Base-by-base conservation (phyloP, 2,888 invertebrate species). In the Agonopterix heracliana region DNA sequence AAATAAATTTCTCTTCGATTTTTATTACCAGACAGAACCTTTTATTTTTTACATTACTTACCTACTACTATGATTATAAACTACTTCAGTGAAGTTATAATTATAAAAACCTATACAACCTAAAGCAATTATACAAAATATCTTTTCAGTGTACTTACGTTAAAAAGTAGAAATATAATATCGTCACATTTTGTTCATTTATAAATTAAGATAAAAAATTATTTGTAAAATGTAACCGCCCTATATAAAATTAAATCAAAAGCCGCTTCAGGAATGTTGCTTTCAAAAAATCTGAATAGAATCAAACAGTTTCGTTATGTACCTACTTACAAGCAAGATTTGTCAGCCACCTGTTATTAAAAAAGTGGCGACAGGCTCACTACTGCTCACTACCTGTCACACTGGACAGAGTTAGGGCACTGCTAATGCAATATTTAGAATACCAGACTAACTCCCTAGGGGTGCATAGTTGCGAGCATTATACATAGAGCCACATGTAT, bases 51-150 rank as follows among this genome's bases (percentile, higher is more conserved):
- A 83, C 81, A 81, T 73, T 70, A 63, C 75, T 80, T 76, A 71
- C 73, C 68, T 9, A n/a, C 41, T 51, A 54, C 66, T 65, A 64
- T 65, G 65, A 64, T 64, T 72, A 74, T 56, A 54, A 68, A 65
- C 76, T 81, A 80, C 68, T 64, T 66, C 64, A 60, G 53, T 66
- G 73, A 72, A 72, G 71, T 75, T 59, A 59, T 58, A 53, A 55
- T 57, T 71, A 64, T 65, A 66, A 26, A 62, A 78, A 74, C 76
- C 78, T 84, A 85, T 81, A 86, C 84, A 87, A 86, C 84, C 85
- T 81, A 83, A 81, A 71, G 77, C 77, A 83, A 86, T 85, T 82
- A 82, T 85, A 87, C 83, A 86, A 85, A 86, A 84, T 84, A 86
- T 80, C 69, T 66, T 77, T 70, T 74, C 72, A 70, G 67, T 85